Evolutionary conservation across 1,140 invertebrate genomes (phyloP).

Genomic region (Papilio helenus): DNA sequence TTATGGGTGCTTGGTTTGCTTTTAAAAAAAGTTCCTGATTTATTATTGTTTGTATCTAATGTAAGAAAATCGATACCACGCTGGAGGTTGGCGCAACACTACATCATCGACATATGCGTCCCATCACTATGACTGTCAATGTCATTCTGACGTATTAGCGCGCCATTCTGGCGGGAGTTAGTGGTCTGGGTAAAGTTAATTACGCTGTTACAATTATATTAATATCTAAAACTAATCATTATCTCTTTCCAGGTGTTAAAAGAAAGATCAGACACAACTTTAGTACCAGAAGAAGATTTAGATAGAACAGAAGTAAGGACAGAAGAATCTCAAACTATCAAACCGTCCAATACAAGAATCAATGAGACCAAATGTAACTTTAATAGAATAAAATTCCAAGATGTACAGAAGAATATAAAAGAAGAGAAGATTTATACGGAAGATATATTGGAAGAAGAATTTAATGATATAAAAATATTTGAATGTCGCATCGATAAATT

Average conservation of each 20-base stretch:
- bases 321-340: constrained; percentile 50
- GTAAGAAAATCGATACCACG: too few species aligned
- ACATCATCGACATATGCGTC: too few species aligned
- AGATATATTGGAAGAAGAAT: constrained; percentile 20
- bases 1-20: too few species aligned
- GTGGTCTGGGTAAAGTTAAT: too few species aligned
- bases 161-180: too few species aligned
- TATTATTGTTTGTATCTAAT: too few species aligned
- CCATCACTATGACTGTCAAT: too few species aligned
- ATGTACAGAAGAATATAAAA: constrained; percentile 30
- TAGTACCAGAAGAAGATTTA: constrained; percentile 61
- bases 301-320: constrained; percentile 22
- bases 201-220: too few species aligned
- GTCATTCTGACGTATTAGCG: too few species aligned
- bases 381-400: constrained; percentile 24
- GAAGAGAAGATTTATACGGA: constrained; percentile 1
- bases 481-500: constrained; percentile 72
- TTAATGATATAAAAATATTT: constrained; percentile 59
- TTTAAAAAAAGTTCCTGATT: too few species aligned
- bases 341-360: constrained; percentile 39
- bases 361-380: constrained; percentile 20
- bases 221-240: neutral
- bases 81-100: too few species aligned
- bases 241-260: constrained; percentile 61
- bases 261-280: constrained; percentile 58